Evolutionary conservation across 2,113 vertebrate species (phyloP).

Genomic region (Suncus etruscus): DNA sequence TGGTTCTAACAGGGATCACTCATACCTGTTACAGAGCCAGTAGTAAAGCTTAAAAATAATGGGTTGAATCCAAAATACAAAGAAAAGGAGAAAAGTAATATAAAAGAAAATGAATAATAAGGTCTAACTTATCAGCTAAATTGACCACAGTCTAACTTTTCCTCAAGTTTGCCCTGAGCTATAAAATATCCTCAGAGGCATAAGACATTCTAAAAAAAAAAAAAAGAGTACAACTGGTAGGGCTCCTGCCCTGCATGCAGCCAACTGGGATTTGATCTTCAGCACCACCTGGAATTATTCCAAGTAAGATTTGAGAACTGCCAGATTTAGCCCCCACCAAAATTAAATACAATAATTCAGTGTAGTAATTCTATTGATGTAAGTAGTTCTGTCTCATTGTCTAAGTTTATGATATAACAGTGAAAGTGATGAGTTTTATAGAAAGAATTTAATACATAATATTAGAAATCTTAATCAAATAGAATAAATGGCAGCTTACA

Average conservation of each 20-base stretch:
- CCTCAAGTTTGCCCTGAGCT: background rate
- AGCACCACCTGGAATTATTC: too few species aligned
- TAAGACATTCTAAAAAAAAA: background rate
- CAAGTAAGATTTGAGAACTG: too few species aligned
- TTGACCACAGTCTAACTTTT: background rate
- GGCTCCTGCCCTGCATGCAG: too few species aligned
- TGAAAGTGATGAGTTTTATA: background rate
- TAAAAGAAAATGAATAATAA: conserved; percentile 13
- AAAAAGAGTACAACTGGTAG: too few species aligned
- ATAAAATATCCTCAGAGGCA: conserved; percentile 2
- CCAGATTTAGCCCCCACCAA: too few species aligned
- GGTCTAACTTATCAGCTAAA: background rate
- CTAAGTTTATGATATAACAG: conserved; percentile 16
- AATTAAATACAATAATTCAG: background rate
- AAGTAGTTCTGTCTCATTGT: conserved; percentile 55
- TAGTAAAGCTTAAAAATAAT: too few species aligned
- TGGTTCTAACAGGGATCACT: background rate
- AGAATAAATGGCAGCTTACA: background rate
- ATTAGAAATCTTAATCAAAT: background rate
- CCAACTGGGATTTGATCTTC: background rate
- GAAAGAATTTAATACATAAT: background rate
- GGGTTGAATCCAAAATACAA: background rate
- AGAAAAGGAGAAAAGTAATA: background rate
- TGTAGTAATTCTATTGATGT: conserved; percentile 43
- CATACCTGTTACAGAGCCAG: background rate